These are phyloP conservation scores for Plebejus melissa DNA, from an alignment of 2,888 invertebrate species.

Conservation along the genomic window DNA sequence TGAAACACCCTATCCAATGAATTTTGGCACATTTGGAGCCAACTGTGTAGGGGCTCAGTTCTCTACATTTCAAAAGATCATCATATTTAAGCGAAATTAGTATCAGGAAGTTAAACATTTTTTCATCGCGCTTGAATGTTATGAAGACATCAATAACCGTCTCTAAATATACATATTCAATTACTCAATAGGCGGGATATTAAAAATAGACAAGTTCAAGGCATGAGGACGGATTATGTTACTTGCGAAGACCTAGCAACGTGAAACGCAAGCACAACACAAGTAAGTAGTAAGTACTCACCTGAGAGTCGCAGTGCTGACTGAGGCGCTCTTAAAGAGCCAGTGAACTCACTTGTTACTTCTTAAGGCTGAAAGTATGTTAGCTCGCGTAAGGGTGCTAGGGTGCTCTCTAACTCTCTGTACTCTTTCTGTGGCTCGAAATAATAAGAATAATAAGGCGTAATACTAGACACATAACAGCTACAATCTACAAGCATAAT, in stretches of 20 bases:
- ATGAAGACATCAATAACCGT: no score
- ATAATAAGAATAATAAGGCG: not conserved
- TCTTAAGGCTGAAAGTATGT: not conserved
- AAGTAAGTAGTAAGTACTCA: not conserved
- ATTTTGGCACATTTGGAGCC: no score
- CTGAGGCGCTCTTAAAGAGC: not conserved
- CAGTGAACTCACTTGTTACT: not conserved
- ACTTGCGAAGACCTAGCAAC: conserved; percentile 19
- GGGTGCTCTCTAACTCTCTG: no score
- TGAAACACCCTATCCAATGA: no score
- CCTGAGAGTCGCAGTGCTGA: not conserved
- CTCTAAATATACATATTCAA: not conserved
- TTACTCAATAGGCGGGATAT: not conserved
- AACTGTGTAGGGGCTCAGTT: no score
- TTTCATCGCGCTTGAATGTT: no score
- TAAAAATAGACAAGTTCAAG: conserved; percentile 22
- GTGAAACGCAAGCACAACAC: not conserved
- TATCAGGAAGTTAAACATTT: no score
- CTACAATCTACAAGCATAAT: no score
- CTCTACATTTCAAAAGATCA: no score
- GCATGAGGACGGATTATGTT: conserved; percentile 8
- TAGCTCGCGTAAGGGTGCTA: not conserved
- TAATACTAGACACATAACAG: not conserved
- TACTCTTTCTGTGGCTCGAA: no score
- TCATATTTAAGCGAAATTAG: no score